Percentiles rank a stretch among this genome's conserved stretches.
These are phyloP conservation scores for Tetramorium simillimum DNA, from an alignment of 1,140 invertebrate genomes.

Conservation along the genomic window DNA sequence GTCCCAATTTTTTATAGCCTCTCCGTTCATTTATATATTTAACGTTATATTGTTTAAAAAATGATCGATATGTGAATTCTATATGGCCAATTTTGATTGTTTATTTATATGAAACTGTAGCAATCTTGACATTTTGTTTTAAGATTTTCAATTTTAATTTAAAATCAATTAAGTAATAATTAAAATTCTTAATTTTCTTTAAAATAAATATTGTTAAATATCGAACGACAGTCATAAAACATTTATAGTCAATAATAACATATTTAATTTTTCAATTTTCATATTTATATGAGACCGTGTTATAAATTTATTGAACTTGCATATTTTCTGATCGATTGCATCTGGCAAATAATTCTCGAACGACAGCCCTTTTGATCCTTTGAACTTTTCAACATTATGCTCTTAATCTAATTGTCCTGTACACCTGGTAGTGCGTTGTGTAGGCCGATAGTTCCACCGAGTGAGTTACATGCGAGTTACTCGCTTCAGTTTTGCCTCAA, in stretches of 20 bases:
- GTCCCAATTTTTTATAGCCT: neutral
- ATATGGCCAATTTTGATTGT: neutral
- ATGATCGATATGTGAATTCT: neutral
- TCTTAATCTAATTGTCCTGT: neutral
- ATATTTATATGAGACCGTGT: neutral
- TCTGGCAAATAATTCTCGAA: neutral
- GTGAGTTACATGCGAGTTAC: slow-evolving; percentile 38
- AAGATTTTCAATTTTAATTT: neutral
- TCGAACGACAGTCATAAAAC: too few relatives aligned
- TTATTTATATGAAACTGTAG: neutral
- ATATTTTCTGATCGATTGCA: neutral
- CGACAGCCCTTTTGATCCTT: neutral
- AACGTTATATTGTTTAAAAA: neutral
- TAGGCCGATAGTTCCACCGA: neutral
- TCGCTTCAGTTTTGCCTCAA: slow-evolving; percentile 54
- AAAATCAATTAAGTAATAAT: neutral
- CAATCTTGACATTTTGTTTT: neutral
- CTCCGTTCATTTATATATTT: neutral
- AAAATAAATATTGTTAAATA: neutral
- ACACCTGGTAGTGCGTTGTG: neutral
- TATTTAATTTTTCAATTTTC: slow-evolving; percentile 4
- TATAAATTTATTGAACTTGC: neutral
- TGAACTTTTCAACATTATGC: neutral
- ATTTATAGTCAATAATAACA: neutral
- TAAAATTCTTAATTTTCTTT: neutral